These are phyloP conservation scores for Lordiphosa andalusiaca DNA, from an alignment of 2,888 invertebrate species.

Conservation along the genomic window DNA sequence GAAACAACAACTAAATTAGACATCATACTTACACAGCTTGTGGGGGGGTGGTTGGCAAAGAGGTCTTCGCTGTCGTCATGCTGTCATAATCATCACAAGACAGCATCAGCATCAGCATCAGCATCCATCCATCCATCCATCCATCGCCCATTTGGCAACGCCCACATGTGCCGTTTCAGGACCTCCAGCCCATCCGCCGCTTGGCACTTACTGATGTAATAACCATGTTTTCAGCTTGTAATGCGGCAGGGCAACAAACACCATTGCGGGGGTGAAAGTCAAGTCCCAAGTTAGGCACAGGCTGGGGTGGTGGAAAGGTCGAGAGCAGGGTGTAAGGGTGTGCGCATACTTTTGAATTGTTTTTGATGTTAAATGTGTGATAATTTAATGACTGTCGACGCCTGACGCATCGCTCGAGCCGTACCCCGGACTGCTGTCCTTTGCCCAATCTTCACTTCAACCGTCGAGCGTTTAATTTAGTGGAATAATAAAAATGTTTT, in stretches of 20 bases:
- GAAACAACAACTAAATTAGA: constrained; percentile 69
- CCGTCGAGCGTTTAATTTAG: constrained; percentile 65
- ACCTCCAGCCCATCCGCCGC: constrained; percentile 13
- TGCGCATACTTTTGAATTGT: constrained; percentile 72
- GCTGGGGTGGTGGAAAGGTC: constrained; percentile 5
- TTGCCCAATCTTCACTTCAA: constrained; percentile 47
- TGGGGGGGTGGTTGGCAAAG: constrained; percentile 34
- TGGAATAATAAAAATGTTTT: constrained; percentile 75
- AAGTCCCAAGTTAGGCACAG: constrained; percentile 27
- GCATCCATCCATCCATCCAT: too few relatives aligned
- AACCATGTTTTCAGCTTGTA: constrained; percentile 79
- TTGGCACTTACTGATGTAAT: constrained; percentile 76
- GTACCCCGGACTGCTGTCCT: constrained; percentile 24
- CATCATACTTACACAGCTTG: constrained; percentile 29
- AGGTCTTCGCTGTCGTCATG: constrained; percentile 55
- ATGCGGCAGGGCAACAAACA: constrained; percentile 64
- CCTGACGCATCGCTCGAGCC: constrained; percentile 48
- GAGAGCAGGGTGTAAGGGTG: constrained; percentile 34
- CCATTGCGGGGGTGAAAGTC: constrained; percentile 65
- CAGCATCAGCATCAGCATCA: constrained; percentile 39
- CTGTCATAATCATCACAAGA: constrained; percentile 76
- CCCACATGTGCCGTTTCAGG: constrained; percentile 55
- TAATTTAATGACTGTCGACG: constrained; percentile 79
- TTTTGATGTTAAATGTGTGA: constrained; percentile 80
- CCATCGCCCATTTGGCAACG: constrained; percentile 62